Evolutionary conservation across 2,888 invertebrate species (phyloP).

Genomic region (Gerosis bhagava): DNA sequence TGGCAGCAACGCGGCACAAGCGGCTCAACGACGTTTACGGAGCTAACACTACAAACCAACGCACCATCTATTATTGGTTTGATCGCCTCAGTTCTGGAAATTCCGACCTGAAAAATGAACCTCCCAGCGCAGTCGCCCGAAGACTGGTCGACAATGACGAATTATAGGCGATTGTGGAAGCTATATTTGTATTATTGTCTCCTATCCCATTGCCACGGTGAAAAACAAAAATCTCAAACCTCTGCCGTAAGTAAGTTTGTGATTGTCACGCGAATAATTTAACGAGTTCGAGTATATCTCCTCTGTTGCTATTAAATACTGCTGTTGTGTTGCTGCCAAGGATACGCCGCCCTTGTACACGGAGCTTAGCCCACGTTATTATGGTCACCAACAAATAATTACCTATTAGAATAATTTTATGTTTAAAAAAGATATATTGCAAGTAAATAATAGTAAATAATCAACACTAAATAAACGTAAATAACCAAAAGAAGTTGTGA

Average conservation of each 20-base stretch:
- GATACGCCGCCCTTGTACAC: too few relatives aligned
- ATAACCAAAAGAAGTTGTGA: constrained; percentile 45
- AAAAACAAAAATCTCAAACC: constrained; percentile 19
- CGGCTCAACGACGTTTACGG: too few relatives aligned
- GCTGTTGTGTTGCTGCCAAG: constrained; percentile 14
- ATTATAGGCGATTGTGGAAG: too few relatives aligned
- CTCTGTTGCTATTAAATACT: constrained; percentile 10
- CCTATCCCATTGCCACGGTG: constrained; percentile 29
- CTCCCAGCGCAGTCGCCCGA: too few relatives aligned
- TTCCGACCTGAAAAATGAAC: too few relatives aligned
- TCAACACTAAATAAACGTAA: constrained; percentile 50
- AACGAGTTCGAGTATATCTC: constrained; percentile 1
- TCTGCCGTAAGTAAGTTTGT: constrained; percentile 21
- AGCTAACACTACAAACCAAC: too few relatives aligned
- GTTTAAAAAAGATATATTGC: constrained; percentile 63
- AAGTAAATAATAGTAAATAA: constrained; percentile 45
- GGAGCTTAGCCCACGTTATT: constrained; percentile 40
- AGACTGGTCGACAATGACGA: too few relatives aligned
- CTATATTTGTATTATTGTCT: too few relatives aligned
- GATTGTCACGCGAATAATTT: constrained; percentile 17
- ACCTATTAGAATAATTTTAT: constrained; percentile 53
- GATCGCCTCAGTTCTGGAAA: too few relatives aligned
- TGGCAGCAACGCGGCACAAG: too few relatives aligned
- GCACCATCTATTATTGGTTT: too few relatives aligned
- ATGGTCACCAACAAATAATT: constrained; percentile 56